A percentile compares a stretch with the other conserved stretches of the same genome.
These are phyloP conservation scores for Notoglanidium macrostoma DNA, from an alignment of 2,797 vertebrate genomes.

Conservation along the genomic window DNA sequence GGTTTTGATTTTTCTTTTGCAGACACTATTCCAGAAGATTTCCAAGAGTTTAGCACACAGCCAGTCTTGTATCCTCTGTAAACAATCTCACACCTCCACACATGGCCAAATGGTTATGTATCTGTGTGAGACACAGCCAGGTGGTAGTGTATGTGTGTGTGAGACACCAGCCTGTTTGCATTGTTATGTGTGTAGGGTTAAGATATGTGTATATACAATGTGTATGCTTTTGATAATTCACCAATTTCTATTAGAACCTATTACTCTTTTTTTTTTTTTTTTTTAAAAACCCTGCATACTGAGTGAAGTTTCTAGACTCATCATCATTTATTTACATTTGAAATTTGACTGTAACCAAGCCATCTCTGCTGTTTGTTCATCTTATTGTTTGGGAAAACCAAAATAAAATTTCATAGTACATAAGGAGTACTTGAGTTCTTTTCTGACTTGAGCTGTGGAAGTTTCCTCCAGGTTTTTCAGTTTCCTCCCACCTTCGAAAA, in stretches of 20 bases:
- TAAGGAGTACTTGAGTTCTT: not conserved
- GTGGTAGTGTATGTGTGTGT: not conserved
- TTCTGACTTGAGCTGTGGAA: not conserved
- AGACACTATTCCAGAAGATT: conserved; percentile 98
- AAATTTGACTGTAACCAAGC: not conserved
- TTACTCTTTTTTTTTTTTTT: not conserved
- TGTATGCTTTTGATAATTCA: conserved; percentile 55
- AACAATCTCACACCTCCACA: conserved; percentile 40
- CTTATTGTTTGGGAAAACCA: not conserved
- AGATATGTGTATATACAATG: conserved; percentile 56
- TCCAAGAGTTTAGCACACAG: conserved; percentile 95
- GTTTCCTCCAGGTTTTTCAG: not conserved
- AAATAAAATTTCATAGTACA: conserved; percentile 10
- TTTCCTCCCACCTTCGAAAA: not conserved
- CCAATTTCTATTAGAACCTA: conserved; percentile 31
- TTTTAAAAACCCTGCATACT: not conserved
- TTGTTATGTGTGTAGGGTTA: conserved; percentile 35
- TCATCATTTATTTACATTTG: conserved; percentile 12
- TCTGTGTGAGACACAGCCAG: conserved; percentile 43
- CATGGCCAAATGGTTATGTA: conserved; percentile 18
- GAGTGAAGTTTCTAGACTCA: conserved; percentile 30
- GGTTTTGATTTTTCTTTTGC: conserved; percentile 53
- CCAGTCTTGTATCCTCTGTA: conserved; percentile 82
- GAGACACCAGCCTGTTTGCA: conserved; percentile 49
- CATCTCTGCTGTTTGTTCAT: conserved; percentile 8